Evolutionary conservation across 2,113 vertebrate genomes (phyloP).

Genomic region (Brachypteracias leptosomus): DNA sequence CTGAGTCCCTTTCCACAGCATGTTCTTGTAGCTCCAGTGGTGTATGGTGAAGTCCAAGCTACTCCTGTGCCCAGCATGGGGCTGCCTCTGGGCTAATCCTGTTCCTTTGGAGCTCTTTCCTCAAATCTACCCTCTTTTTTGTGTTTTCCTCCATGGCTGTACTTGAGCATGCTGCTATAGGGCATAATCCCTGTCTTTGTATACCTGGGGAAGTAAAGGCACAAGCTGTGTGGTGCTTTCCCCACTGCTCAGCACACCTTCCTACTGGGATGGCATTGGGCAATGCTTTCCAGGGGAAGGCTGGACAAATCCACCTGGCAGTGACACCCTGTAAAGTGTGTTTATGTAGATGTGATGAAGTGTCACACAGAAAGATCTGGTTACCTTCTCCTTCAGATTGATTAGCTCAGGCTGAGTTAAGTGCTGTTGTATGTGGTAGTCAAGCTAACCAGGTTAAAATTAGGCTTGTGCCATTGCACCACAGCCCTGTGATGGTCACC

Average conservation of each 20-base stretch:
- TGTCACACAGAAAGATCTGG: neutral
- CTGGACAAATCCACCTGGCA: neutral
- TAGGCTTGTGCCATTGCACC: neutral
- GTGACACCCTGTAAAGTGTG: neutral
- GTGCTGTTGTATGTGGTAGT: neutral
- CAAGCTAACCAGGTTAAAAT: neutral
- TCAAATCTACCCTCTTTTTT: neutral
- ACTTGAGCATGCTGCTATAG: fast-evolving
- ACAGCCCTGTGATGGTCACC: neutral
- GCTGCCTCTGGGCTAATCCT: neutral
- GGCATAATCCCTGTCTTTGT: neutral
- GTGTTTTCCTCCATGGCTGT: neutral
- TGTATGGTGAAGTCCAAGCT: neutral
- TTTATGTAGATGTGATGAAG: neutral
- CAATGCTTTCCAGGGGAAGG: fast-evolving
- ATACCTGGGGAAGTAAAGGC: neutral
- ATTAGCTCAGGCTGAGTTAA: neutral
- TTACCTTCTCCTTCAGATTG: neutral
- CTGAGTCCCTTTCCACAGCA: neutral
- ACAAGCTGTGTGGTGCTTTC: neutral
- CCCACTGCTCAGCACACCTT: neutral
- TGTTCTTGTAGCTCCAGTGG: neutral
- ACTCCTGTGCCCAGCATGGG: neutral
- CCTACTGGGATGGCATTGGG: fast-evolving
- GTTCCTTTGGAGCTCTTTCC: neutral